Evolutionary conservation across 2,113 vertebrate species (phyloP).

Genomic region (Pelvicachromis taeniatus): DNA sequence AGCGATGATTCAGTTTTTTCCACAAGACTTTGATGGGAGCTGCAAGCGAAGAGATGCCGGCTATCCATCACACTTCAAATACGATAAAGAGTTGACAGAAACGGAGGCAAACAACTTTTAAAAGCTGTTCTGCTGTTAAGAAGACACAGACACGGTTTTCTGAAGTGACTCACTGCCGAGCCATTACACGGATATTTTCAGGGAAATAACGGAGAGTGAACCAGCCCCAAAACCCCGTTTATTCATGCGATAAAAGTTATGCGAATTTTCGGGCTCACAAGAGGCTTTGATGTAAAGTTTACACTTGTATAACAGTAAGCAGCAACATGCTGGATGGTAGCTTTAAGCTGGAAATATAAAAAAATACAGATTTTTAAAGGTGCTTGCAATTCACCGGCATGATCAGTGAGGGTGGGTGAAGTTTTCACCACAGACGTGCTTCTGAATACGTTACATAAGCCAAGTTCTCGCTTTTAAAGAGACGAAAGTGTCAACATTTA

Average conservation of each 20-base stretch:
- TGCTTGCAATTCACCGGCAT: neutral
- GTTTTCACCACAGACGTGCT: neutral
- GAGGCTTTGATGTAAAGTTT: neutral
- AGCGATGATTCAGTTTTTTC: constrained; percentile 11
- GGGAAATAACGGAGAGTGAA: neutral
- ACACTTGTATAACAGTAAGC: neutral
- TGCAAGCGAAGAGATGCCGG: neutral
- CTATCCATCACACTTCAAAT: constrained; percentile 22
- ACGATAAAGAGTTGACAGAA: neutral
- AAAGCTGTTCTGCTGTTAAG: neutral
- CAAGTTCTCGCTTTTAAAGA: accelerated
- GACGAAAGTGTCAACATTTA: neutral
- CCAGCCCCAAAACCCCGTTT: neutral
- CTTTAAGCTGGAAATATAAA: neutral
- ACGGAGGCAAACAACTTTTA: constrained; percentile 15
- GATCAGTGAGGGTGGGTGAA: neutral
- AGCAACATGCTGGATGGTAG: neutral
- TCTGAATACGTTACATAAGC: neutral
- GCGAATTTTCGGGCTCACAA: neutral
- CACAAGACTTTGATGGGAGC: neutral
- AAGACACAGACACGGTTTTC: neutral
- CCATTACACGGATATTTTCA: neutral
- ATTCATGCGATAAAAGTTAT: neutral
- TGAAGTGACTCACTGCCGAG: neutral
- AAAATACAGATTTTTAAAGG: neutral